Evolutionary conservation across 2,113 vertebrate species (phyloP).

Genomic region (Mungos mungo): DNA sequence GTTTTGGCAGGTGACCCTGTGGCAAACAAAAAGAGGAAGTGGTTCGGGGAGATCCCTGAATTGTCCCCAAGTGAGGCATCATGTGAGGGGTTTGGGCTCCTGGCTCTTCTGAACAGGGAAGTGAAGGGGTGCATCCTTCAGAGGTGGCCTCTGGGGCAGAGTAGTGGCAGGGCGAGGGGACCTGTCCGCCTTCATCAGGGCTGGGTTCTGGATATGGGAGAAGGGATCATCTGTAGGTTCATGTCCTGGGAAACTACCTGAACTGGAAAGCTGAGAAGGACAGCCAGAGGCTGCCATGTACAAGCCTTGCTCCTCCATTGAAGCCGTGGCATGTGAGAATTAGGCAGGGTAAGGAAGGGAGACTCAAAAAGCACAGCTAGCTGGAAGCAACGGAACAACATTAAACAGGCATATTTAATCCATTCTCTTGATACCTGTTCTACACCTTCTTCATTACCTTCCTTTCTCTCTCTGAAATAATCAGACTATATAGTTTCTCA

Average conservation of each 20-base stretch:
- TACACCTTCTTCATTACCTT: no score
- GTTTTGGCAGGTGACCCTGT: not conserved
- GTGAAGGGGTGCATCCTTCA: not conserved
- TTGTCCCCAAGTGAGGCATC: not conserved
- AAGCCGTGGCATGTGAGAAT: not conserved
- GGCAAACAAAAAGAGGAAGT: not conserved
- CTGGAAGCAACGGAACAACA: not conserved
- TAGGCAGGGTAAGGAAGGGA: not conserved
- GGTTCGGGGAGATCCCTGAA: not conserved
- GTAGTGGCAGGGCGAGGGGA: fast-evolving
- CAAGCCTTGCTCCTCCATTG: not conserved
- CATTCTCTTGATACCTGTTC: no score
- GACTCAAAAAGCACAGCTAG: not conserved
- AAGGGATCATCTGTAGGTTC: not conserved
- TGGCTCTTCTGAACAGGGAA: not conserved
- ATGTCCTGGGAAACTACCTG: not conserved
- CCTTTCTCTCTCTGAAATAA: no score
- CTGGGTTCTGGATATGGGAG: not conserved
- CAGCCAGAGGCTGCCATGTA: not conserved
- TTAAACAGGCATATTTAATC: no score
- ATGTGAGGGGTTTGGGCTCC: not conserved
- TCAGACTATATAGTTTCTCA: no score
- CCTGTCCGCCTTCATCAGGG: not conserved
- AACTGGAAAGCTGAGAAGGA: not conserved
- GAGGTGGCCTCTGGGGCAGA: not conserved